Base-by-base conservation (phyloP, 53 echinoderm and acorn worm genomes). In the Crossaster papposus region DNA sequence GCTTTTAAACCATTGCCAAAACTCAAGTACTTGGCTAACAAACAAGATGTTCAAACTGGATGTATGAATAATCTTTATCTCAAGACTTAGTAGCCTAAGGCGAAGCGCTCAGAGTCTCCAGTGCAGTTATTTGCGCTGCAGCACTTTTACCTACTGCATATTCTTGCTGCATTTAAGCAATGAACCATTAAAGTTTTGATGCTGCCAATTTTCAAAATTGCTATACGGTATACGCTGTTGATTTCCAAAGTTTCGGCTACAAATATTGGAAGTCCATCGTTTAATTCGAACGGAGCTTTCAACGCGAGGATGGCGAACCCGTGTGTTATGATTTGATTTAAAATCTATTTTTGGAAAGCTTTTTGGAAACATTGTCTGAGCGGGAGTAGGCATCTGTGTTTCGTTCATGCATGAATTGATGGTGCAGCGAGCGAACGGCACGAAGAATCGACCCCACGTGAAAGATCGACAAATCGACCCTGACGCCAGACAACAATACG, bases 401-500 rank as follows among this genome's bases (percentile, higher is more conserved):
- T 58, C 17, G 15, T 58, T 58, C 58, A 20, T 15, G 58, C 58
- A 58, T 58, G 58, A 58, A 58, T 58, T 58, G 12, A 20, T 58
- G 7, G 17, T 58, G 58, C 58, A 20, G 58, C 44, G 58, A 20
- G 58, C 44, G 58, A 58, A 20, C 58, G 17, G 58, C 22, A 58
- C 3, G 17, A 58, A 58, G 2, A 58, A 58, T 20, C 58, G 58
- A 68, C 68, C 44, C 44, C 44, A 23, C 1, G 22, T 18, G 10
- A 18, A 33, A 36, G 31, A 74, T 74, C 22, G 75, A 22, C 12
- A 74, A 74, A 74, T 74, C 1, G 33, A 74, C 36, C 68, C 31
- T 8, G 34, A 44, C 44, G 44, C 75, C 36, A 74, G 75, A 74
- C 75, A 74, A 74, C 75, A 36, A 74, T 34, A 36, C 17, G 36